phyloP scores from a whole-genome alignment of 2,113 vertebrate genomes.

The Trinectes maculatus region DNA sequence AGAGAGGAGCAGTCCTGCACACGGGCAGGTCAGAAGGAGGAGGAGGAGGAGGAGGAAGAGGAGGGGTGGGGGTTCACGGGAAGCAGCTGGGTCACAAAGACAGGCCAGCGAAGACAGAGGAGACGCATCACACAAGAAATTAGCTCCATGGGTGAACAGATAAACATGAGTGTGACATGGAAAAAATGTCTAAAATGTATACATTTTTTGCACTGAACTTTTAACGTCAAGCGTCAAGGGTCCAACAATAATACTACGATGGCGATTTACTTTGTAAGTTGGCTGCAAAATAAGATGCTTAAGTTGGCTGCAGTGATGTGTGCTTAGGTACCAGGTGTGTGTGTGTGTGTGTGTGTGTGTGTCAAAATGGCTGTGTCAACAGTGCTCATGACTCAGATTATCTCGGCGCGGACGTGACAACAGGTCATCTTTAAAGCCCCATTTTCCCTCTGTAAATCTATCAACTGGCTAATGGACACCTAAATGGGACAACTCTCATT shows the following conservation, averaged over 20 bases:
- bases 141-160: constrained; percentile 26
- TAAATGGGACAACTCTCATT: constrained; percentile 62
- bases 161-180: background rate
- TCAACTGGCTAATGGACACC: constrained; percentile 72
- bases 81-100: constrained; percentile 83
- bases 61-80: constrained; percentile 38
- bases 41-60: constrained; percentile 6
- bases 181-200: constrained; percentile 28
- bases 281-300: constrained; percentile 44
- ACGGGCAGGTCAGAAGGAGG: constrained; percentile 71
- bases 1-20: constrained; percentile 75
- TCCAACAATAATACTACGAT: background rate
- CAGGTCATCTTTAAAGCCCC: constrained; percentile 80
- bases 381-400: constrained; percentile 76
- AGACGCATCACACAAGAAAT: constrained; percentile 61
- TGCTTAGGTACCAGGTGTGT: constrained; percentile 18
- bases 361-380: constrained; percentile 70
- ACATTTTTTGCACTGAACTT: constrained; percentile 10
- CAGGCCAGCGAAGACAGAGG: constrained; percentile 48
- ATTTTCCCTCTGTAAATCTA: constrained; percentile 68
- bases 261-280: constrained; percentile 28
- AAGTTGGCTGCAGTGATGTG: constrained; percentile 25
- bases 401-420: constrained; percentile 79
- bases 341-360: constrained; percentile 27
- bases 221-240: constrained; percentile 9